Base-by-base conservation (phyloP, 2,113 vertebrate species). In the Thermophis baileyi region DNA sequence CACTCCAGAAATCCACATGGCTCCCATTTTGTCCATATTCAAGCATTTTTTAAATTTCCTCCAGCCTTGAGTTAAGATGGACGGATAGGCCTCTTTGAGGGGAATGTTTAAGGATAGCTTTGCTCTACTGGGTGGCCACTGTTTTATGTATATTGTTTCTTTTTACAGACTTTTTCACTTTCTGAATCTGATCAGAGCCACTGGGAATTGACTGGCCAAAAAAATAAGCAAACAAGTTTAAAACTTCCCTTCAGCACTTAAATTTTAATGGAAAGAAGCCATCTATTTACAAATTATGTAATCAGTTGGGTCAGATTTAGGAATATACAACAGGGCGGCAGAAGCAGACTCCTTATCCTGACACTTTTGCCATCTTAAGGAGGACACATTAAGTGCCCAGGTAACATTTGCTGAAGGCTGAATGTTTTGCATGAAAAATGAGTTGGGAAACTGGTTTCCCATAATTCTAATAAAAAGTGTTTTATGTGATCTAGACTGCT, bases 401-500 rank as follows among this genome's bases (percentile, higher is more conserved):
- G 18, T 22, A 44, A 44, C 18, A 44, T 81, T 44, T 40, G 74
- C 3, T 44, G 6, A 81, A 81, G 6, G 74, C 63, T 35, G 30
- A 35, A 74, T 74, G 63, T 16, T 74, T 18, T 35, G 63, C 30
- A 35, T 74, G 30, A 74, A 16, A 35, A 74, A 16, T 74, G n/a
- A 74, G n/a, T 35, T 74, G n/a, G 63, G n/a, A 74, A 35, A 74
- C 30, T 69, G 27, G 11, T n/a, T 69, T n/a, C 60, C 12, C 30
- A n/a, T n/a, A 51, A 47, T 7, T 87, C 51, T 89, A 60, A n/a
- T n/a, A 51, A 47, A 40, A 85, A 1, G n/a, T 14, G 85, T 53
- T 93, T 85, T 92, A 90, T 95, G 92, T 18, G 85, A 50, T 74
- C 63, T n/a, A 25, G 87, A 35, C 74, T 89, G 87, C 63, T n/a